phyloP scores from a whole-genome alignment of 2,113 vertebrate species.

The Cynoglossus semilaevis region DNA sequence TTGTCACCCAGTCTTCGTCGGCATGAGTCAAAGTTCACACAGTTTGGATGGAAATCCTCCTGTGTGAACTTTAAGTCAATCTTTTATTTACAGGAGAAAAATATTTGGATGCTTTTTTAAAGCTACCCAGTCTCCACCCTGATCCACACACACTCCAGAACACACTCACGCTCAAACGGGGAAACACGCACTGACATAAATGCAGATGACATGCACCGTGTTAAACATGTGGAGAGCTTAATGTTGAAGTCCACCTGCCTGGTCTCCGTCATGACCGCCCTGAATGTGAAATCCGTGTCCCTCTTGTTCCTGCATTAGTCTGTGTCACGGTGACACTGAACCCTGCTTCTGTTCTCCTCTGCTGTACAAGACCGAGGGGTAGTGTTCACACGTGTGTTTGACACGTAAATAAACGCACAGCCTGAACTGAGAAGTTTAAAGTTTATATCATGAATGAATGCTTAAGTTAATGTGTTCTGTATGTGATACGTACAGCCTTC shows the following conservation, averaged over 20 bases:
- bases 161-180: background rate
- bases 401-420: conserved; percentile 14
- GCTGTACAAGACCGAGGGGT: conserved; percentile 9
- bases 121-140: background rate
- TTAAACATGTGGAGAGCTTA: conserved; percentile 45
- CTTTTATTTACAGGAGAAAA: background rate
- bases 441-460: too few species aligned
- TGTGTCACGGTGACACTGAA: conserved; percentile 54
- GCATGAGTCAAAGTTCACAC: background rate
- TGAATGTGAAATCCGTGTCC: conserved; percentile 54
- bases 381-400: conserved; percentile 36
- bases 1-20: too few species aligned
- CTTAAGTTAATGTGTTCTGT: too few species aligned
- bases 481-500: too few species aligned
- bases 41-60: background rate
- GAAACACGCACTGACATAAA: background rate
- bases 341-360: conserved; percentile 7
- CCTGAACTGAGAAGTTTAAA: conserved; percentile 16
- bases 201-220: background rate
- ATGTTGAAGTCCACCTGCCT: conserved; percentile 64
- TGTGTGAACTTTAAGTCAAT: background rate
- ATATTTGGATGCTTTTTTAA: background rate
- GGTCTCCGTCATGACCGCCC: conserved; percentile 48
- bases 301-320: conserved; percentile 64
- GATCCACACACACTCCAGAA: conserved; percentile 3